Conservation (phyloP, 2,113 vertebrate genomes). For the Pseudorasbora parva region DNA sequence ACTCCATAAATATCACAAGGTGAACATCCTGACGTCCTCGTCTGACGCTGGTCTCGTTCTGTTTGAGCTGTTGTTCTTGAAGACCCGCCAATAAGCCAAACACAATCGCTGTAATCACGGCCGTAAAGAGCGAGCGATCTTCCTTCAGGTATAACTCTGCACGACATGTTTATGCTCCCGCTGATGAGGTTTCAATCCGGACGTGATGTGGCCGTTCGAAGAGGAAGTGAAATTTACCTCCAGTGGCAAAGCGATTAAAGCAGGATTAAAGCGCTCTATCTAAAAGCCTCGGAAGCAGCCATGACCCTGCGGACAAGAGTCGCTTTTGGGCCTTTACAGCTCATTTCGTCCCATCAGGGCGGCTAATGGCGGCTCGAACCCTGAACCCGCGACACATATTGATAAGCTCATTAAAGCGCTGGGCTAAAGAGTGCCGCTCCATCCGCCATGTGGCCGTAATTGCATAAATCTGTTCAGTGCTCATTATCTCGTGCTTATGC, state of each 20-base stretch:
- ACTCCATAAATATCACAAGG: slow-evolving; percentile 68
- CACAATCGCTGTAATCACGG: slow-evolving; percentile 63
- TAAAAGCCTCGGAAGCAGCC: slow-evolving; percentile 57
- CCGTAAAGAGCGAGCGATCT: slow-evolving; percentile 61
- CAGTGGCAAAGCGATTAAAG: slow-evolving; percentile 55
- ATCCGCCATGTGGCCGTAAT: slow-evolving; percentile 47
- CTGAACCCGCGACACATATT: slow-evolving; percentile 55
- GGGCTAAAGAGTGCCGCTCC: slow-evolving; percentile 51
- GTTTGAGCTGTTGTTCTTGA: not conserved
- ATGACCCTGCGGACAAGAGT: slow-evolving; percentile 37
- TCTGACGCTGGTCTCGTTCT: slow-evolving; percentile 36
- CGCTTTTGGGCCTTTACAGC: slow-evolving; percentile 39
- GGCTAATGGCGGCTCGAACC: slow-evolving; percentile 30
- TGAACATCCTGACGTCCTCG: slow-evolving; percentile 63
- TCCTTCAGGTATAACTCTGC: slow-evolving; percentile 62
- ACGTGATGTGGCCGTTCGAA: slow-evolving; percentile 10
- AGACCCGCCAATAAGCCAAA: not conserved
- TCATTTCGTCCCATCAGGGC: slow-evolving; percentile 37
- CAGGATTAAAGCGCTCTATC: slow-evolving; percentile 62
- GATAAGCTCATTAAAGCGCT: slow-evolving; percentile 67
- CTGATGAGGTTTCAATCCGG: slow-evolving; percentile 55
- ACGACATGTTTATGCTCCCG: slow-evolving; percentile 60
- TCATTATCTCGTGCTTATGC: slow-evolving; percentile 58
- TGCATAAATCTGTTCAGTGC: slow-evolving; percentile 56
- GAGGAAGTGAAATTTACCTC: slow-evolving; percentile 62